Conservation (phyloP, 2,797 vertebrate genomes). For the Fratercula arctica region DNA sequence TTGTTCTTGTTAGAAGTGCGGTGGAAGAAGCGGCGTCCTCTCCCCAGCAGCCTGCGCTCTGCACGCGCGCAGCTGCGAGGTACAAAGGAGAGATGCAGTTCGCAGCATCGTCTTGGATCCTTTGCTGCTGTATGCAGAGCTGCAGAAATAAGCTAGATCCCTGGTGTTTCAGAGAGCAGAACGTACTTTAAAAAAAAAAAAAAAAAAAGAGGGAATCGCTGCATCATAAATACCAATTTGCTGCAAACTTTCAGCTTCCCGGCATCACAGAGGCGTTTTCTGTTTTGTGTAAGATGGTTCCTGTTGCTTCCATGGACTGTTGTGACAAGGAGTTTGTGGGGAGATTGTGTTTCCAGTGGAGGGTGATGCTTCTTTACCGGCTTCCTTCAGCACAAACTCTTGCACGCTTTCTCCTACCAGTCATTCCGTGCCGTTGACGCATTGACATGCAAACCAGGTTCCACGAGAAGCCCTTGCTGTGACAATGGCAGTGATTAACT, state of each 20-base stretch:
- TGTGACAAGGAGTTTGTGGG: not conserved
- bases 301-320: not conserved
- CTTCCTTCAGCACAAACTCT: not conserved
- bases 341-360: not conserved
- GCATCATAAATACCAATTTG: not conserved
- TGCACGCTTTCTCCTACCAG: not conserved
- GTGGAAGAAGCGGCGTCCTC: not conserved
- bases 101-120: not conserved
- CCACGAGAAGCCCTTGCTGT: not conserved
- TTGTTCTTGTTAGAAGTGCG: not conserved
- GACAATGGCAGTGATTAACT: not conserved
- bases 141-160: not conserved
- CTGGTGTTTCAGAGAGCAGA: not conserved
- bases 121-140: not conserved
- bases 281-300: not conserved
- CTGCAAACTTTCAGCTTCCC: not conserved
- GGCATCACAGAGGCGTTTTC: not conserved
- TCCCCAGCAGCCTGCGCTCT: not conserved
- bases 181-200: not conserved
- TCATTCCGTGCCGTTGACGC: not conserved
- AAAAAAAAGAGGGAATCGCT: not conserved
- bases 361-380: not conserved
- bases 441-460: not conserved
- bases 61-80: rapidly evolving
- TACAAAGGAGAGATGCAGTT: not conserved